phyloP scores from a whole-genome alignment of 2,797 vertebrate genomes.

The Nannoperca australis region DNA sequence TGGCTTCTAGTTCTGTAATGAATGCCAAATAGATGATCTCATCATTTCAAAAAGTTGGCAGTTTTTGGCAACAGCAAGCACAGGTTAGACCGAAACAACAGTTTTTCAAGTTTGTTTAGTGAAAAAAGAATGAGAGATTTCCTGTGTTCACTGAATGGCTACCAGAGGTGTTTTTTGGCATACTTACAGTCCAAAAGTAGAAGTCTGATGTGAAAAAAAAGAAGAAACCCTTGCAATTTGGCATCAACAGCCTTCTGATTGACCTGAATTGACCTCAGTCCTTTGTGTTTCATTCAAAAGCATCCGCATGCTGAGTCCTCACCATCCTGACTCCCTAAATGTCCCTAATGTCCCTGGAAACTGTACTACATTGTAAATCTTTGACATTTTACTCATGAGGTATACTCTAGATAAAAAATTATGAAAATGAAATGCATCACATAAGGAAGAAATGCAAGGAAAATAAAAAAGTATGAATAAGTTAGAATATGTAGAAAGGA shows the following conservation, averaged over 20 bases:
- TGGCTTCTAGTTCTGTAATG: not conserved
- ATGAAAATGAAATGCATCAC: not conserved
- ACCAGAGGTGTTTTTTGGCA: not conserved
- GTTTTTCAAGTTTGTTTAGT: not conserved
- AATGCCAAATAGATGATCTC: not conserved
- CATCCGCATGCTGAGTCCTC: not conserved
- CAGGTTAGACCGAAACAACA: not conserved
- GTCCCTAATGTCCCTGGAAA: not conserved
- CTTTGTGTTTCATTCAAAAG: slow-evolving; percentile 10
- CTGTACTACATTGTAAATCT: not conserved
- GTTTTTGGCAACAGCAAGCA: not conserved
- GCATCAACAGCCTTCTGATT: not conserved
- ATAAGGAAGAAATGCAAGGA: not conserved
- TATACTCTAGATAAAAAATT: not conserved
- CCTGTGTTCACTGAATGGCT: not conserved
- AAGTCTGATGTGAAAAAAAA: not conserved
- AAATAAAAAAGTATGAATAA: not conserved
- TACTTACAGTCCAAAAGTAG: not conserved
- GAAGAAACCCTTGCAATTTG: not conserved
- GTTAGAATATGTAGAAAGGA: slow-evolving; percentile 16
- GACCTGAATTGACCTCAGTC: not conserved
- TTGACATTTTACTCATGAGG: not conserved
- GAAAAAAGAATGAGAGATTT: not conserved
- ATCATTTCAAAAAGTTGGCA: not conserved
- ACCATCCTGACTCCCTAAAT: not conserved